Evolutionary conservation across 2,797 vertebrate species (phyloP).

Genomic region (Antrozous pallidus): DNA sequence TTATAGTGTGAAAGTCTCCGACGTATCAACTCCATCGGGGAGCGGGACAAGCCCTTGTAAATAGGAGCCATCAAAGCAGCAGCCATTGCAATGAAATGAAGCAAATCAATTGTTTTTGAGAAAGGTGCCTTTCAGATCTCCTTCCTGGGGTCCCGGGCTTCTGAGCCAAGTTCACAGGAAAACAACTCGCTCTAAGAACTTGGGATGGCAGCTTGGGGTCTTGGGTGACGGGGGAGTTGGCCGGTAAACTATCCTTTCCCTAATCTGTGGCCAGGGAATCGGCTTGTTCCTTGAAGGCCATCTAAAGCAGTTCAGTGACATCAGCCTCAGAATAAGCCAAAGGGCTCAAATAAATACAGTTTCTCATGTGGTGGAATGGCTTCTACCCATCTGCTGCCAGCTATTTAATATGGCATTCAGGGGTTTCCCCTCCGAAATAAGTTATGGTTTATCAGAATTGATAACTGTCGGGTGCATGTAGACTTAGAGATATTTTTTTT

Average conservation of each 20-base stretch:
- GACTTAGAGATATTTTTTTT: not conserved
- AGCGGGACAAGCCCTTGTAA: conserved; percentile 85
- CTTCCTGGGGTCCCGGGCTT: conserved; percentile 78
- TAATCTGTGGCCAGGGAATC: conserved; percentile 70
- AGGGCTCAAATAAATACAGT: conserved; percentile 10
- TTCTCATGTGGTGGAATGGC: not conserved
- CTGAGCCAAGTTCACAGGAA: conserved; percentile 78
- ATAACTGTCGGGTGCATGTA: too few relatives aligned
- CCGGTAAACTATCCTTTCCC: conserved; percentile 69
- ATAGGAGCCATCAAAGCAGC: conserved; percentile 88
- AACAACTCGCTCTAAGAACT: conserved; percentile 67
- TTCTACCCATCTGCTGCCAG: not conserved
- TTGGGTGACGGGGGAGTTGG: conserved; percentile 65
- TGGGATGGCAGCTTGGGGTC: conserved; percentile 73
- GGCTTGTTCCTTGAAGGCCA: not conserved
- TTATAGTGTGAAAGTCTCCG: conserved; percentile 85
- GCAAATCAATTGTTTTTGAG: conserved; percentile 85
- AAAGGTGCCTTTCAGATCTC: conserved; percentile 88
- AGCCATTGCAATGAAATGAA: conserved; percentile 88
- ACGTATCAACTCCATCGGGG: conserved; percentile 83
- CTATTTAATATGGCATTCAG: not conserved
- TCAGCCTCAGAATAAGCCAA: not conserved
- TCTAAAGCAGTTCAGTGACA: not conserved
- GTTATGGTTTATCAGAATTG: not conserved
- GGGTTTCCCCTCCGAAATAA: not conserved